Conservation (phyloP, 1,140 invertebrate genomes). For the Geopemphigus sp. region DNA sequence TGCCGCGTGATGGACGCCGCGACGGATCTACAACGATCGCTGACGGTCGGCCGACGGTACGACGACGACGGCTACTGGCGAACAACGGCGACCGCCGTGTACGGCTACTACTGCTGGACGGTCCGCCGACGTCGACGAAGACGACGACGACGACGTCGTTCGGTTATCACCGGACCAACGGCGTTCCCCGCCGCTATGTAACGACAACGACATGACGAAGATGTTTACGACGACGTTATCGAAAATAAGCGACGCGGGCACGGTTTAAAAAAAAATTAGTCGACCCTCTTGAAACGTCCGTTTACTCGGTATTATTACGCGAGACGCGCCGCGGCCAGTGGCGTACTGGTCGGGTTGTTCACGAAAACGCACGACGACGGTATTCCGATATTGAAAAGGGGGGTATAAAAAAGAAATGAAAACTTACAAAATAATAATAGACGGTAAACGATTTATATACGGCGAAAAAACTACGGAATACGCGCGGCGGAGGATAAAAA, state of each 20-base stretch:
- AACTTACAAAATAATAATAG: not conserved
- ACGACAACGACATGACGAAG: not conserved
- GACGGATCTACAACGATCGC: constrained; percentile 29
- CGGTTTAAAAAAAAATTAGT: not conserved
- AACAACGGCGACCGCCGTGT: not conserved
- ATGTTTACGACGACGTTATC: not conserved
- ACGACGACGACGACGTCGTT: not conserved
- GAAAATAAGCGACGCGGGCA: not conserved
- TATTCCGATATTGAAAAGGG: not conserved
- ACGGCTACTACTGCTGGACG: not conserved
- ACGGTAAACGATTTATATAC: no score
- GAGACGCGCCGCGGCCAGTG: not conserved
- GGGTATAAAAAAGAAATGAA: not conserved
- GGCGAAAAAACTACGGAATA: not conserved
- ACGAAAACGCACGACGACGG: not conserved
- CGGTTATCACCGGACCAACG: not conserved
- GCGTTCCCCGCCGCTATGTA: not conserved
- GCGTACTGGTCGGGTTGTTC: not conserved
- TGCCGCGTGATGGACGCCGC: constrained; percentile 3
- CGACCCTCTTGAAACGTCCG: no score
- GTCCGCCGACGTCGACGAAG: not conserved
- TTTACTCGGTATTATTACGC: no score
- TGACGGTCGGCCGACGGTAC: not conserved
- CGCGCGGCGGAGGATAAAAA: not conserved
- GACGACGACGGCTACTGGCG: not conserved